Percentiles rank a stretch among this genome's conserved stretches.
Evolutionary conservation across 1,140 invertebrate species (phyloP).

Genomic region (Drosophila aff.): DNA sequence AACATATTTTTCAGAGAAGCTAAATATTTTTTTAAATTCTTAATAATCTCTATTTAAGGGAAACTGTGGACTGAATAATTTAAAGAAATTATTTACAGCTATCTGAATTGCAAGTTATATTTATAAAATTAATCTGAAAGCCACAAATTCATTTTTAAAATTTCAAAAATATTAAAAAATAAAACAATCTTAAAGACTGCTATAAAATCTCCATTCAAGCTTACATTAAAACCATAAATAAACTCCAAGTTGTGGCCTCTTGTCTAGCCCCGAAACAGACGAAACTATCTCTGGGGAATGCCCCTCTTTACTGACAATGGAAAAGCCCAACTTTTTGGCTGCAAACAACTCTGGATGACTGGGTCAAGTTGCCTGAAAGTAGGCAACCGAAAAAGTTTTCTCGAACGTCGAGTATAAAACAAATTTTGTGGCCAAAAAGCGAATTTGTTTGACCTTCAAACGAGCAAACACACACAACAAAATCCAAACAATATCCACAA

Average conservation of each 20-base stretch:
- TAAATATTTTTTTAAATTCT: no score
- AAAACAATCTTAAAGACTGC: not conserved
- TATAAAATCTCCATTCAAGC: not conserved
- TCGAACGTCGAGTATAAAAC: conserved; percentile 49
- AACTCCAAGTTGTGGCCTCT: not conserved
- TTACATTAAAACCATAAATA: not conserved
- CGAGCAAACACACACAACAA: conserved; percentile 18
- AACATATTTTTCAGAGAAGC: no score
- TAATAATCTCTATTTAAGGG: no score
- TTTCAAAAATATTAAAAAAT: not conserved
- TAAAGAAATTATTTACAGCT: no score
- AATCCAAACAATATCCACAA: conserved; percentile 22
- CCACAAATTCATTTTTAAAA: no score
- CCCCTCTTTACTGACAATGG: not conserved
- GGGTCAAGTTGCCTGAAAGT: conserved; percentile 65
- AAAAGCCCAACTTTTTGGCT: conserved; percentile 12
- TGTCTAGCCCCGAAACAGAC: conserved; percentile 2
- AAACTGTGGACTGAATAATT: no score
- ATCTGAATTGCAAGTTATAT: not conserved
- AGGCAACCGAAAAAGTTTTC: conserved; percentile 59
- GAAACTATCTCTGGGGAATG: conserved; percentile 3
- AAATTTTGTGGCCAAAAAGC: conserved; percentile 42
- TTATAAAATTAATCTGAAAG: not conserved
- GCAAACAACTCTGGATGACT: conserved; percentile 34
- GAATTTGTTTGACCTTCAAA: conserved; percentile 43